Evolutionary conservation across 1,140 invertebrate species (phyloP), one percentile per base, ranked within the genome.

Genomic region (Bombus huntii): DNA sequence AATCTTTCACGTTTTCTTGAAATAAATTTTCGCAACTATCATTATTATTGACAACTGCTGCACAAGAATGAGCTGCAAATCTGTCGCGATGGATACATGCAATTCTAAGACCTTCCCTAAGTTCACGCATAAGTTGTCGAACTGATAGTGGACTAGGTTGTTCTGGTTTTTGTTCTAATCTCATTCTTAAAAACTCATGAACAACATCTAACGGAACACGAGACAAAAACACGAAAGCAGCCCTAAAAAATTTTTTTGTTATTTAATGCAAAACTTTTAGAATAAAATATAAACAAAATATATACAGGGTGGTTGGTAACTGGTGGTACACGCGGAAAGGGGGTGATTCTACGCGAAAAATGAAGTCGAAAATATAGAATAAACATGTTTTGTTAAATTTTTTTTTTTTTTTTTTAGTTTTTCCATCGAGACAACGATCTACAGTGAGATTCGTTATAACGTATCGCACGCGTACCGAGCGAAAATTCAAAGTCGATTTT

Each of bases 141-240:
- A 99, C 96, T 89, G 98, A 98, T 28, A 98, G 96, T 18, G 97
- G 96, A 76, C 98, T 98, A 6, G 98, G 98, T 82, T 98, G 97
- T 42, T 97, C 96, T 1, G 98, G 98, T 87, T 97, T 97, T 71
- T 98, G 97, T 91, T 99, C 98, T 57, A 99, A 95, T 81, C 98
- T 95, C 95, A 99, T 97, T 53, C 96, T 95, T 53, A 99, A 95
- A 94, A 98, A 99, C 94, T 99, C 98, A 90, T 99, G 97, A 84
- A 98, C 97, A 28, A 98, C 97, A 94, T 99, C 98, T 88, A 99
- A 93, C 31, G 98, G 98, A 31, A 98, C 96, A 57, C 96, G 96
- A 71, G 97, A 97, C 1, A 99, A 95, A 92, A 98, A 98, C n/a
- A 99, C 95, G 94, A 98, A 99, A 68, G 97, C 96, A 42, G 97